These are phyloP conservation scores for Oncorhynchus kisutch DNA, from an alignment of 2,113 vertebrate species.

Conservation along the genomic window DNA sequence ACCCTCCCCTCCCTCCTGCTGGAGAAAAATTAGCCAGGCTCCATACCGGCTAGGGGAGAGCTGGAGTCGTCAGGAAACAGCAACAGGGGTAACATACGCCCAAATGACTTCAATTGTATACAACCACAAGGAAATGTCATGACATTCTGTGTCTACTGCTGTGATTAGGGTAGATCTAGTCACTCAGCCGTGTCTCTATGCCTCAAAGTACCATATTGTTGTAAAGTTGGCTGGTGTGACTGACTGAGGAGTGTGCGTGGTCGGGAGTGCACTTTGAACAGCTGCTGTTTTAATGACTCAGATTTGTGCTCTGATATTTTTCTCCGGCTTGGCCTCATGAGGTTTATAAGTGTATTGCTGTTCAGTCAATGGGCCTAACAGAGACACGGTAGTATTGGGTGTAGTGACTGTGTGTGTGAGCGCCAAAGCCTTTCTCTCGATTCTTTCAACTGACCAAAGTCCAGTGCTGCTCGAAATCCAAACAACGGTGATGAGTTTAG, in stretches of 20 bases:
- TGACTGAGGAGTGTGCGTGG: no score
- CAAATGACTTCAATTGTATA: slow-evolving; percentile 44
- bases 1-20: slow-evolving; percentile 20
- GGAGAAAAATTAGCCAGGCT: slow-evolving; percentile 42
- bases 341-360: background rate
- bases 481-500: background rate
- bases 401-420: background rate
- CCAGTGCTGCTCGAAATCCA: slow-evolving; percentile 21
- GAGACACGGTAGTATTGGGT: background rate
- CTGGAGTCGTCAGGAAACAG: slow-evolving; percentile 38
- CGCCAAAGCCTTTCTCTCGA: background rate
- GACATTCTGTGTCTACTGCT: slow-evolving; percentile 31
- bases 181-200: slow-evolving; percentile 28
- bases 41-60: slow-evolving; percentile 4
- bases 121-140: slow-evolving; percentile 57
- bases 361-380: no score
- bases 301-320: background rate
- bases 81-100: background rate
- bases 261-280: slow-evolving; percentile 36
- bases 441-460: slow-evolving; percentile 24
- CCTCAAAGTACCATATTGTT: slow-evolving; percentile 34
- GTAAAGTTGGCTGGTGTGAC: slow-evolving; percentile 5
- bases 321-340: background rate
- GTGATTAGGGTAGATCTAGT: slow-evolving; percentile 42
- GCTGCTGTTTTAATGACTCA: slow-evolving; percentile 1